phyloP scores from a whole-genome alignment of 2,113 vertebrate species.

The Glaucidium brasilianum region DNA sequence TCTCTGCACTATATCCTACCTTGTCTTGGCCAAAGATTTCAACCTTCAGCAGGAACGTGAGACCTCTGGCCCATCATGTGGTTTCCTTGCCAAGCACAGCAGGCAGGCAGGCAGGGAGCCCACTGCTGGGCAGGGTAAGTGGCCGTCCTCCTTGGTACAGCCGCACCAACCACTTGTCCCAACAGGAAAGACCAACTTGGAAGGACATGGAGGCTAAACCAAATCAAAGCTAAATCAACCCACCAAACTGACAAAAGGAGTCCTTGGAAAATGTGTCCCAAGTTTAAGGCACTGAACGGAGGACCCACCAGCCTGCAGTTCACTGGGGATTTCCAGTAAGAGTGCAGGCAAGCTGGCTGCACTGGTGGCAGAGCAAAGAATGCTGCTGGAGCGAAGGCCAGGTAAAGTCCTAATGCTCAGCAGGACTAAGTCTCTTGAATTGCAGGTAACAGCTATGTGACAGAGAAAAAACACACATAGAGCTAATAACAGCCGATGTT shows the following conservation, averaged over 20 bases:
- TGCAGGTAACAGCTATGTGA: neutral
- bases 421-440: neutral
- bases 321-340: neutral
- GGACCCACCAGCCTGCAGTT: neutral
- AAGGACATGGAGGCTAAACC: neutral
- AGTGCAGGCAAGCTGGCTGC: neutral
- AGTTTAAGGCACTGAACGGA: neutral
- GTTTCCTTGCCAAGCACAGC: neutral
- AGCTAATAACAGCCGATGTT: rapidly evolving
- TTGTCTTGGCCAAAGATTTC: neutral
- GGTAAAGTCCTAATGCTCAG: neutral
- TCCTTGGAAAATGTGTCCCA: neutral
- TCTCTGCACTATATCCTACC: neutral
- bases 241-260: neutral
- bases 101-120: neutral
- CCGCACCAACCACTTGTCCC: neutral
- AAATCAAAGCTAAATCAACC: neutral
- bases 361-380: neutral
- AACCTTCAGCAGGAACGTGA: neutral
- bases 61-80: neutral
- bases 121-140: neutral
- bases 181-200: neutral
- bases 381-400: neutral
- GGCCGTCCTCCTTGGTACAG: rapidly evolving
- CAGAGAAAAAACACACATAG: rapidly evolving